Conservation (phyloP, 2,888 invertebrate genomes). For the Acheta domesticus region DNA sequence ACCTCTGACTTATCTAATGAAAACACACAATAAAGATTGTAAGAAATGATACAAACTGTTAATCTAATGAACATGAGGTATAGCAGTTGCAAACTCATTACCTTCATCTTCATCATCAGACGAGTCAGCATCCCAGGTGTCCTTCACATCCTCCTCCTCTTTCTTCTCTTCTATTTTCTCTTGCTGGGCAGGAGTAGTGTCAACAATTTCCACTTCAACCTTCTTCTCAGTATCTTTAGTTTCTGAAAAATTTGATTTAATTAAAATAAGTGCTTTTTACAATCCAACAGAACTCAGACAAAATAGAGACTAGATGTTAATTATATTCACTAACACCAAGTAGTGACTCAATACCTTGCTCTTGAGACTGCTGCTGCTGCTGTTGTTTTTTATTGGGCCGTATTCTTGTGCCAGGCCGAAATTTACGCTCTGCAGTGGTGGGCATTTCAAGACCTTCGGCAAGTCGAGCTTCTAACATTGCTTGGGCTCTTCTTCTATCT, state of each 20-base stretch:
- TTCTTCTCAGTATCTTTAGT: slow-evolving; percentile 42
- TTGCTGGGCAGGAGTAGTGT: slow-evolving; percentile 46
- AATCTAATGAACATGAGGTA: not conserved
- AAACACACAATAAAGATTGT: too few relatives aligned
- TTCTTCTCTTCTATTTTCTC: slow-evolving; percentile 37
- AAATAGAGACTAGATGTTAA: not conserved
- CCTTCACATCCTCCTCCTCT: slow-evolving; percentile 40
- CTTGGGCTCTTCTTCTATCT: slow-evolving; percentile 82
- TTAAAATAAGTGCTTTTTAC: not conserved
- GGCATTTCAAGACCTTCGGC: slow-evolving; percentile 84
- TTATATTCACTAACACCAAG: not conserved
- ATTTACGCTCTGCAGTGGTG: slow-evolving; percentile 60
- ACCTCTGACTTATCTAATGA: slow-evolving; percentile 37
- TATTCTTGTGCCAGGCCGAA: slow-evolving; percentile 66
- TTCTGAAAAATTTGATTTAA: slow-evolving; percentile 46
- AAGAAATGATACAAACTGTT: not conserved
- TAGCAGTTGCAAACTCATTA: not conserved
- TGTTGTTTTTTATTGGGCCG: slow-evolving; percentile 68
- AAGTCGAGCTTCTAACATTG: slow-evolving; percentile 81
- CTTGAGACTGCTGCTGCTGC: slow-evolving; percentile 33
- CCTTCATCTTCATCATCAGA: slow-evolving; percentile 42
- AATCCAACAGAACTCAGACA: not conserved
- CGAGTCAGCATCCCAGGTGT: slow-evolving; percentile 44
- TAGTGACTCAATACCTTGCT: not conserved
- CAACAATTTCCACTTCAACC: slow-evolving; percentile 53